Conservation (phyloP, 2,113 vertebrate genomes). For the Equus quagga region DNA sequence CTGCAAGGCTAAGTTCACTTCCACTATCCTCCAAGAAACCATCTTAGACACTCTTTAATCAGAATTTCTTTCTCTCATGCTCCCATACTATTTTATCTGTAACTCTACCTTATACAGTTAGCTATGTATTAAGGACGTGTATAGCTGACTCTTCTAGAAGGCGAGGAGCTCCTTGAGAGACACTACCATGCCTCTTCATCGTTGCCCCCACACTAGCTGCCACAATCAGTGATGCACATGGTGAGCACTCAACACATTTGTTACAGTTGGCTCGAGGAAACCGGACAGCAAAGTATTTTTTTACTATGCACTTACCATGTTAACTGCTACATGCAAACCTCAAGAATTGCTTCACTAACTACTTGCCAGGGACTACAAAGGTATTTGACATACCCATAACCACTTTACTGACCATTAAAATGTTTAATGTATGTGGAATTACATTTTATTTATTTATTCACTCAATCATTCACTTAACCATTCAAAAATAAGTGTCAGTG, state of each 20-base stretch:
- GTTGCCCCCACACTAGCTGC: not conserved
- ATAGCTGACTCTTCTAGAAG: not conserved
- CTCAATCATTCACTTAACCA: not conserved
- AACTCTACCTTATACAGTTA: not conserved
- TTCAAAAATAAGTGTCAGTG: conserved; percentile 30
- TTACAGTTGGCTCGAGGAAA: not conserved
- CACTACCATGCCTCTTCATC: not conserved
- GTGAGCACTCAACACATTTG: not conserved
- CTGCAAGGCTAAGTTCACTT: not conserved
- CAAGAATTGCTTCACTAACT: not conserved
- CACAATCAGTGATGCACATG: not conserved
- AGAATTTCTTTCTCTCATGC: conserved; percentile 10
- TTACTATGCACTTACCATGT: not conserved
- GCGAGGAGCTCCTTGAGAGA: not conserved
- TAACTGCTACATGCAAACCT: not conserved
- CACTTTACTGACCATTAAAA: conserved; percentile 46
- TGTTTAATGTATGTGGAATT: not conserved
- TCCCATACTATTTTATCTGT: not conserved
- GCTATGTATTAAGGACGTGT: not conserved
- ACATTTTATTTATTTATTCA: conserved; percentile 37
- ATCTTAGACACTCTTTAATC: not conserved
- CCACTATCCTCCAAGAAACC: conserved; percentile 9
- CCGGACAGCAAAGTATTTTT: not conserved
- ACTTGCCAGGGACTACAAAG: not conserved
- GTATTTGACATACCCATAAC: not conserved